Percentiles rank a stretch among this genome's conserved stretches.
Evolutionary conservation across 2,888 invertebrate species (phyloP).

Genomic region (Myathropa florea): DNA sequence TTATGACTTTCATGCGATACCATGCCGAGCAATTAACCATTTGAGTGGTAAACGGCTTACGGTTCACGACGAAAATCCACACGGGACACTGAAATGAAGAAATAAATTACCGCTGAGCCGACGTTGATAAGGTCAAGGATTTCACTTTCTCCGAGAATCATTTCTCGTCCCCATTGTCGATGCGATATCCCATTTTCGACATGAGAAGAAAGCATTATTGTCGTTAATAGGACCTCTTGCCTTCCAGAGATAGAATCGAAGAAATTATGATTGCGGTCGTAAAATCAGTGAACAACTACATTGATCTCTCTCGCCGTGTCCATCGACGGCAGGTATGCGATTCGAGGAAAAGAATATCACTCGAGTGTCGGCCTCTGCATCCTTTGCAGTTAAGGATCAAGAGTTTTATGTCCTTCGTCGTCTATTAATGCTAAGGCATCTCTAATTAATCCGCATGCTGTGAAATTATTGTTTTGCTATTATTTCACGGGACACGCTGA

Average conservation of each 20-base stretch:
- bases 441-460: slow-evolving; percentile 61
- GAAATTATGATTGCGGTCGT: slow-evolving; percentile 69
- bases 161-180: background rate
- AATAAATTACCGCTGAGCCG: slow-evolving; percentile 38
- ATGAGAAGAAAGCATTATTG: slow-evolving; percentile 57
- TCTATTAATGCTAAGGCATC: background rate
- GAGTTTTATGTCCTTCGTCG: background rate
- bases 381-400: slow-evolving; percentile 44
- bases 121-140: slow-evolving; percentile 23
- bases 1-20: slow-evolving; percentile 17
- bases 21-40: background rate
- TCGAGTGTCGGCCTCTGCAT: background rate
- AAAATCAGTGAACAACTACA: slow-evolving; percentile 58
- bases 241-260: slow-evolving; percentile 3
- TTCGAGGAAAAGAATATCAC: slow-evolving; percentile 23
- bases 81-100: slow-evolving; percentile 24
- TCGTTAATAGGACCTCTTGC: slow-evolving; percentile 36
- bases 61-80: slow-evolving; percentile 1
- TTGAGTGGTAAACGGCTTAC: slow-evolving; percentile 3
- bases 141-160: slow-evolving; percentile 42
- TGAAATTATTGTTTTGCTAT: slow-evolving; percentile 50
- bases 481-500: slow-evolving; percentile 5
- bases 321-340: slow-evolving; percentile 19
- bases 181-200: background rate
- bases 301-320: background rate